A percentile compares a stretch with the other conserved stretches of the same genome.
These are phyloP conservation scores for Amblyteles armatorius DNA, from an alignment of 2,888 invertebrate species.

Conservation along the genomic window DNA sequence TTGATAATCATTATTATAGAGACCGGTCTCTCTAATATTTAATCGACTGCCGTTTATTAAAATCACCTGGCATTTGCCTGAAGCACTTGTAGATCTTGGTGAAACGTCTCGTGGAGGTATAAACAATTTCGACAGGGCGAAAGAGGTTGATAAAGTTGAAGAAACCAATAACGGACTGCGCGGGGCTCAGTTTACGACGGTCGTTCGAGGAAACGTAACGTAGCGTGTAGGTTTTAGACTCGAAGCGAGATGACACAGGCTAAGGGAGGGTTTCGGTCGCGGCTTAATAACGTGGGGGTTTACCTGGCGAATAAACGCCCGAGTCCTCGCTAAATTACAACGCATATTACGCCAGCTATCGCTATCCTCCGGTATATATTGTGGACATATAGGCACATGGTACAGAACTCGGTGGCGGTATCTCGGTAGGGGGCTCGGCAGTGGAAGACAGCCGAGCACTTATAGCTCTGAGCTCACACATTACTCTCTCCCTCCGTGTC, in stretches of 20 bases:
- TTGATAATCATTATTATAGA: too few species aligned
- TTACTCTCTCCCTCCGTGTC: not conserved
- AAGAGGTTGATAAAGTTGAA: slow-evolving; percentile 28
- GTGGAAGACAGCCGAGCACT: slow-evolving; percentile 15
- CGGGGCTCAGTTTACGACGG: slow-evolving; percentile 35
- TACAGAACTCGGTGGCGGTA: slow-evolving; percentile 16
- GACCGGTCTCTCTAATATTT: not conserved
- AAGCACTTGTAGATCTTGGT: not conserved
- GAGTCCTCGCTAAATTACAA: slow-evolving; percentile 64
- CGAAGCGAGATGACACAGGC: slow-evolving; percentile 12
- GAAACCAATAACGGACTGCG: slow-evolving; percentile 43
- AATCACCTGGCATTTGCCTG: not conserved
- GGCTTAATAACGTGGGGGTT: slow-evolving; percentile 63
- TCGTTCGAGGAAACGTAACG: slow-evolving; percentile 26
- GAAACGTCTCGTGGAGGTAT: not conserved
- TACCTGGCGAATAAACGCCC: slow-evolving; percentile 67
- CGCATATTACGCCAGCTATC: slow-evolving; percentile 59
- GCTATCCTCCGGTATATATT: slow-evolving; percentile 27
- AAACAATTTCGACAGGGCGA: not conserved
- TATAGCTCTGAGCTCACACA: not conserved
- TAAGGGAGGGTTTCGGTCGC: slow-evolving; percentile 19
- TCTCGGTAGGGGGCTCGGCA: slow-evolving; percentile 9
- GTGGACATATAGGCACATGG: slow-evolving; percentile 17
- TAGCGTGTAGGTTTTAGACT: slow-evolving; percentile 17
- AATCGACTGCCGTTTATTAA: not conserved